Base-by-base conservation (phyloP, 2,888 invertebrate species). In the Salpingus planirostris region DNA sequence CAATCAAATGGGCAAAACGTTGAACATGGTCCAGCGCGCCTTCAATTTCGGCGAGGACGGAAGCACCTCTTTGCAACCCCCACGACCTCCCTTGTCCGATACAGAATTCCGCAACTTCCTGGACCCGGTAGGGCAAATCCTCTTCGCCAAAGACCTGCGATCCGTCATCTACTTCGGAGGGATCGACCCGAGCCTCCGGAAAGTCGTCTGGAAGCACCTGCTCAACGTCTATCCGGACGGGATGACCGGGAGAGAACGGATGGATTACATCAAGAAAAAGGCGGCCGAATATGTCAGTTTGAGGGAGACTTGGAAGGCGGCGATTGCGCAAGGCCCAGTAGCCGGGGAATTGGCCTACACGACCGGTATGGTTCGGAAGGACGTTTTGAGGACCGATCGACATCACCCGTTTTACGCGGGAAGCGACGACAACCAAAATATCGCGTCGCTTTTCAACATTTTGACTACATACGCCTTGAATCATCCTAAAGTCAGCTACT, bases 141-240 rank as follows among this genome's bases (percentile, higher is more conserved):
- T 83, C 27, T 80, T 85, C 45, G 80, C 83, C 1, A 76, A 83
- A 46, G 90, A 92, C 59, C 71, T 96, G 28, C 73, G 93, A 46
- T 80, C 87, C 46, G 87, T 87, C 12, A 92, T 96, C 49, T 96
- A 91, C 59, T 81, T 85, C 54, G 92, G 93, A 2, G 96, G 96
- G 8, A 84, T 95, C 40, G 93, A 95, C 56, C 87, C 92, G 0
- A 85, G 89, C 49, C 67, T 95, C 30, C 73, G 86, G 72, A 86
- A 88, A 66, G 91, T 95, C 1, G 91, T 93, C 0, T 97, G 96
- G 96, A 91, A 96, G 55, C 93, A 95, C 62, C 78, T 97, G 43
- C 68, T 97, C 10, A 95, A 95, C 62, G 89, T 96, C 6, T 96
- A 91, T 64, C 96, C 95, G 0, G 83, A 84, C 29, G 80, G 89